Evolutionary conservation across 35 echinoderm and acorn worm genomes (phyloP).

Genomic region (Strongylocentrotus purpuratus): DNA sequence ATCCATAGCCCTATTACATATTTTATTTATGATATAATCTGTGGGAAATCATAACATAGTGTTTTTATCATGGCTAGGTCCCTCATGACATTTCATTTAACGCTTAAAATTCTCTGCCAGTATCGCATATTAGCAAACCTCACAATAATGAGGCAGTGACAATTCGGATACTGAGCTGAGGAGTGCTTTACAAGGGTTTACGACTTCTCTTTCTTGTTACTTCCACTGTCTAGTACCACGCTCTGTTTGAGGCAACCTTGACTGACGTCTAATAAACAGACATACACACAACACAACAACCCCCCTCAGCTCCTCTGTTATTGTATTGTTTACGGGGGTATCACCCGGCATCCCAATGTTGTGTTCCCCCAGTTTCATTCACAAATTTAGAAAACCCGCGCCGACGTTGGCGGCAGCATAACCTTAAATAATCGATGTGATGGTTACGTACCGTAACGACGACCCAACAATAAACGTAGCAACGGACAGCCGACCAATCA

Average conservation of each 20-base stretch:
- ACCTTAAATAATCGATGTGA: slow-evolving; percentile 40
- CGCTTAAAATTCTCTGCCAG: too few relatives aligned
- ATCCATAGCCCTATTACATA: too few relatives aligned
- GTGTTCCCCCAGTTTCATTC: background rate
- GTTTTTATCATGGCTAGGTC: too few relatives aligned
- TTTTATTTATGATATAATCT: too few relatives aligned
- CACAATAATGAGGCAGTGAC: too few relatives aligned
- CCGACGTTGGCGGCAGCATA: slow-evolving; percentile 24
- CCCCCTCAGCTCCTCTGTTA: background rate
- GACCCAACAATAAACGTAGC: slow-evolving; percentile 24
- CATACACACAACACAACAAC: background rate
- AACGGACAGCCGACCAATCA: slow-evolving; percentile 25
- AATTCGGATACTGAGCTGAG: too few relatives aligned
- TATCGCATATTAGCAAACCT: too few relatives aligned
- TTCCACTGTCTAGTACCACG: background rate
- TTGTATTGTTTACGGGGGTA: slow-evolving; percentile 19
- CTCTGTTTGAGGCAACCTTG: background rate
- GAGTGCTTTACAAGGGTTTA: background rate
- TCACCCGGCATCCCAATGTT: background rate
- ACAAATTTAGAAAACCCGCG: slow-evolving; percentile 6
- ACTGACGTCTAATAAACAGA: background rate
- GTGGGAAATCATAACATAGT: too few relatives aligned
- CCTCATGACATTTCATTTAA: too few relatives aligned
- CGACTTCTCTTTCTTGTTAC: too few relatives aligned
- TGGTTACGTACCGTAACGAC: slow-evolving; percentile 36